Evolutionary conservation across 2,113 vertebrate genomes (phyloP), one percentile per base, ranked within the genome.

Genomic region (Muntiacus muntjak): DNA sequence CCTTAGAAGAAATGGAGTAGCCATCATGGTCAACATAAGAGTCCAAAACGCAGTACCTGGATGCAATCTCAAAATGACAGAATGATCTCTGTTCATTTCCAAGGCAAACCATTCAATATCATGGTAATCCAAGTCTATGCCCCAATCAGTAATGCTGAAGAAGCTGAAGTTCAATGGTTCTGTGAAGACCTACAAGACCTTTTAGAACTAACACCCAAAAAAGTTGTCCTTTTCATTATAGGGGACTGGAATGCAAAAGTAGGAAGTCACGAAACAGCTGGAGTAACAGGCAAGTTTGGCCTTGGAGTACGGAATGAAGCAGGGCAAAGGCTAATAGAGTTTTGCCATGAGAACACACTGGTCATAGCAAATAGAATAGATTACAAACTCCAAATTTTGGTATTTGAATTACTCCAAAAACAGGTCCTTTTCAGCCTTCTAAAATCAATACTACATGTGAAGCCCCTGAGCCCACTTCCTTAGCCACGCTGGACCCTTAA

Each of bases 291-390:
- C 9, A 71, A 21, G 21, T 71, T 71, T 71, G 64, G 64, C n/a
- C 17, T 36, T 71, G 64, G 5, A 12, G 4, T 23, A 11, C 1
- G 0, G 9, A 71, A 71, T 36, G 64, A 71, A 36, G n/a, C 64
- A 36, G n/a, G 64, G 7, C 9, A 71, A 71, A 71, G 19, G n/a
- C 64, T 36, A 36, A 71, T 36, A 71, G 9, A 36, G 17, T 71
- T 71, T 36, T 3, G 0, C 64, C 19, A 71, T 3, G n/a, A 71
- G 64, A 71, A 71, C 1, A 0, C 64, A 71, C 9, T 36, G 8
- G n/a, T 71, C 64, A 36, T 71, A 71, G 64, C 17, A 71, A 71
- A 82, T 11, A 78, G 58, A 43, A 52, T 25, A 85, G 50, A 45
- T 55, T 78, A 76, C 7, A 83, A 62, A 0, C 36, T 79, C 43